phyloP scores from a whole-genome alignment of 1,140 invertebrate genomes.

The Brachionus koreanus region DNA sequence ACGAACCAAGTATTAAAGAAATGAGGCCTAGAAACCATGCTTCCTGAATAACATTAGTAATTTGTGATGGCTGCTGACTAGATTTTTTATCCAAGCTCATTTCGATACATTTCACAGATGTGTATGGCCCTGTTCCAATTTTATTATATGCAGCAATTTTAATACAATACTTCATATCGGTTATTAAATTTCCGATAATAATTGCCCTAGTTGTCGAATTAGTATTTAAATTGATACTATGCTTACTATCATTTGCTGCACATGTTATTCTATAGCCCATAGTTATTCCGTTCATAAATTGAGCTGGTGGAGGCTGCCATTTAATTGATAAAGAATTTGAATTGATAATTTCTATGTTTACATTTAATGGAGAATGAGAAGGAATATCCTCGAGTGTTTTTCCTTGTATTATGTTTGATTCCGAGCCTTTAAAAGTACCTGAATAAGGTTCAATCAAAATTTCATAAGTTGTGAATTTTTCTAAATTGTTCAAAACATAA shows the following conservation, averaged over 20 bases:
- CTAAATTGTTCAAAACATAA: background rate
- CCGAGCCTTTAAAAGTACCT: background rate
- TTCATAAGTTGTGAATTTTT: slow-evolving; percentile 36
- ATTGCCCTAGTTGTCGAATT: slow-evolving; percentile 1
- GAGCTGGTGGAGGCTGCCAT: background rate
- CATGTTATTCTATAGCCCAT: background rate
- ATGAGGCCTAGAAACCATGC: background rate
- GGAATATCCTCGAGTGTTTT: slow-evolving; percentile 18
- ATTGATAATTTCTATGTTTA: background rate
- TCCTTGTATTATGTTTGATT: background rate
- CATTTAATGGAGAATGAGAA: background rate
- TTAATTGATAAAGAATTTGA: background rate
- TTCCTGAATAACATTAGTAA: background rate
- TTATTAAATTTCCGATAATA: background rate
- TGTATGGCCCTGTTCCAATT: background rate
- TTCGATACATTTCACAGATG: background rate
- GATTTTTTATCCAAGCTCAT: background rate
- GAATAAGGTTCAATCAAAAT: slow-evolving; percentile 26
- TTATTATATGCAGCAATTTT: background rate
- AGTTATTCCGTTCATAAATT: background rate
- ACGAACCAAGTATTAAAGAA: background rate
- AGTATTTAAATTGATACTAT: background rate
- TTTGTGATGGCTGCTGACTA: background rate
- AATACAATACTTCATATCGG: background rate
- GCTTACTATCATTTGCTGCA: background rate